Evolutionary conservation across 2,888 invertebrate species (phyloP), one percentile per base, ranked within the genome.

Genomic region (Hecatera dysodea): DNA sequence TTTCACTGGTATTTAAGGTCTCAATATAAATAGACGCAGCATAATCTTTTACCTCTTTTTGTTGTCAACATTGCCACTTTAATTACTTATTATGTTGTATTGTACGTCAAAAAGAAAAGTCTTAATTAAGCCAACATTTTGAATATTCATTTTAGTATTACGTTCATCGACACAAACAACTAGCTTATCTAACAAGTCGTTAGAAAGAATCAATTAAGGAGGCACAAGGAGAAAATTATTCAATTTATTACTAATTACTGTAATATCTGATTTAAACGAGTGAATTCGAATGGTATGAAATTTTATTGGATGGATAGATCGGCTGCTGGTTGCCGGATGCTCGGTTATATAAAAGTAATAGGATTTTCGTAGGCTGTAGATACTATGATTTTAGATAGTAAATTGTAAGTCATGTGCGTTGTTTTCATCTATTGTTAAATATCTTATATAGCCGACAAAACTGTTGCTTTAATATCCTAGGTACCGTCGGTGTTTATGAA

Each of bases 221-320:
- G 56, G 73, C 72, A 69, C 65, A 59, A 62, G 33, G 66, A 72
- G 73, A 82, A 72, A 70, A 78, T 73, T 78, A 80, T 80, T 81
- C 77, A 84, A 87, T 85, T 83, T 77, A 81, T 78, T 82, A 82
- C 70, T 86, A 82, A 89, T 88, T 86, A 85, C 81, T 62, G 80
- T 84, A 85, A 84, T 84, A 84, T 84, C 85, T 77, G 80, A 73
- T 76, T 80, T 78, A 76, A 86, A 85, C 82, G 46, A 81, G 53
- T 61, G 79, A 84, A 87, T 83, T 84, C 79, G 80, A 82, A 80
- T 78, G 74, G 74, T 85, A 87, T 82, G 80, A 83, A 80, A 81
- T 82, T 80, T 83, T 83, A 86, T 86, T 76, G 67, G 67, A 67
- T 70, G 53, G 39, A 75, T 69, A 60, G 67, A 78, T 75, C 77